Evolutionary conservation across 2,797 vertebrate species (phyloP), one percentile per base, ranked within the genome.

Genomic region (Loris lydekkerianus): DNA sequence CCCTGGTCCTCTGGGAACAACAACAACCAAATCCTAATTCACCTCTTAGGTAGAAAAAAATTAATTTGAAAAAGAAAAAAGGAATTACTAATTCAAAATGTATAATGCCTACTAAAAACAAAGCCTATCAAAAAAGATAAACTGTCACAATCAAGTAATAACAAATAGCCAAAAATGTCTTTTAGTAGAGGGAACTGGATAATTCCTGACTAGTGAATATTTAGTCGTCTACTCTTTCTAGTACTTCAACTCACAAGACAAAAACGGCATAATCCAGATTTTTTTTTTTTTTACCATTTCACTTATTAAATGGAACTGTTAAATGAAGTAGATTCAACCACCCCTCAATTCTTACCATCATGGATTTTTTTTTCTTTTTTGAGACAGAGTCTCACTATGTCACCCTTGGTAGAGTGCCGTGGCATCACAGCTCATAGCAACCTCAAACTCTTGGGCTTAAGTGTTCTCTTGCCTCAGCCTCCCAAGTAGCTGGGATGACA

Each of bases 1-100:
- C 13, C 49, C 49, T 53, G 49, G 49, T 53, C 49, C 49, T 53
- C 49, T 53, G 49, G 13, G 49, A 53, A 53, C 49, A 67, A 65
- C 34, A 58, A 63, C 27, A 76, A 78, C 65, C 58, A 85, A 87
- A 81, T 93, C 21, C 78, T 92, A 70, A 81, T 46, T 96, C 78
- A 69, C 37, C 14, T 87, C 93, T 94, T 87, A 86, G 18, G 40
- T 81, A 10, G 34, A 87, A 91, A 85, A 89, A 95, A 96, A 83
- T 73, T 94, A 93, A 95, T 85, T 31, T 78, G 73, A 95, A 94
- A 95, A 86, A 81, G 60, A 89, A 56, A 90, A 84, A 89, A 85
- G 46, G 18, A 85, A 86, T 91, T 56, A 53, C 15, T 94, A 61
- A 89, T 69, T 69, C 43, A 94, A 93, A 87, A 96, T 85, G 31